phyloP scores from a whole-genome alignment of 2,113 vertebrate species.

The Neolamprologus devosi region DNA sequence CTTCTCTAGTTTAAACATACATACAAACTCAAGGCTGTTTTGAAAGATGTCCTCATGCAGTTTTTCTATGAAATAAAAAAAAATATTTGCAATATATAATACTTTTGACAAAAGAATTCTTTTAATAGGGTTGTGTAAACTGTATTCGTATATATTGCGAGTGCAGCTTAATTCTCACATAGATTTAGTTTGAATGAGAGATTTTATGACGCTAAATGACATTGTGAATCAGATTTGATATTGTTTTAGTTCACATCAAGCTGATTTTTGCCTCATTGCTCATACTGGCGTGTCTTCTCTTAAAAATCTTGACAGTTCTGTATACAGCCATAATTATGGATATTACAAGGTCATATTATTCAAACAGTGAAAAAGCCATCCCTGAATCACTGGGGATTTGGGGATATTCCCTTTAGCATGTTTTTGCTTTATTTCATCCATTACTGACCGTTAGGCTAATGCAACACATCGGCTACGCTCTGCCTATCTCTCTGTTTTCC shows the following conservation, averaged over 20 bases:
- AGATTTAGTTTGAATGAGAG: background rate
- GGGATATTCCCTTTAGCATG: background rate
- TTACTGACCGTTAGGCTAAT: conserved; percentile 35
- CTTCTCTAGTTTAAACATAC: background rate
- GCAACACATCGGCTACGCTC: conserved; percentile 23
- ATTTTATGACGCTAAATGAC: background rate
- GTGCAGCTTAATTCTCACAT: background rate
- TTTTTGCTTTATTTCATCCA: conserved; percentile 36
- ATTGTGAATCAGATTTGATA: background rate
- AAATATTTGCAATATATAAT: background rate
- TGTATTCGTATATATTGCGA: background rate
- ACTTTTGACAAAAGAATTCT: background rate
- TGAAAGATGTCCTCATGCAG: background rate
- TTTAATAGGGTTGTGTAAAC: background rate
- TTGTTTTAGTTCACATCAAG: background rate
- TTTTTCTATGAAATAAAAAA: background rate
- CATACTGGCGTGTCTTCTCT: background rate
- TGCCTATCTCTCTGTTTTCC: conserved; percentile 3
- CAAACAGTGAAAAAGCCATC: background rate
- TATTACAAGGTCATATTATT: conserved; percentile 5
- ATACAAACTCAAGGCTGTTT: background rate
- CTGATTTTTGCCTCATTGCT: background rate
- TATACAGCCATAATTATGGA: background rate
- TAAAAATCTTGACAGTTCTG: background rate
- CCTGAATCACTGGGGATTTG: conserved; percentile 5